Base-by-base conservation (phyloP, 2,888 invertebrate species). In the Polydrusus pterygomalis region DNA sequence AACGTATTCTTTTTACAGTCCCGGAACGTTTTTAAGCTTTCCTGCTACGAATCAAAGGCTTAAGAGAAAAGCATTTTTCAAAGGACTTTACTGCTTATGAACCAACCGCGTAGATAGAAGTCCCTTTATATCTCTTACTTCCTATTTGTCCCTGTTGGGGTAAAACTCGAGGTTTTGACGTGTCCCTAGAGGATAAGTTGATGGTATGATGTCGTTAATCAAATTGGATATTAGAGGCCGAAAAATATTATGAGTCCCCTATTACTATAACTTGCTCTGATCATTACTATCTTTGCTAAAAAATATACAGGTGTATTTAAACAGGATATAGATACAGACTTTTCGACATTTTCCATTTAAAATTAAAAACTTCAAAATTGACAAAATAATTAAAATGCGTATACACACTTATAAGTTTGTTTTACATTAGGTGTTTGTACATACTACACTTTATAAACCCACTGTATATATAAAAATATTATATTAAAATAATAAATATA, bases 21-120 rank as follows among this genome's bases (percentile, higher is more conserved):
- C 30, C 67, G 49, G 73, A 73, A 67, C 73, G 73, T 64, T 73
- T 73, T 65, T 51, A 60, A 68, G 73, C 73, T 73, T 73, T 67
- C 40, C 60, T 68, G 43, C 65, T 45, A 64, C 47, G 73, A 73
- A 73, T 73, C 73, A 73, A 73, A 73, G 67, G 73, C 73, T 67
- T 60, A 49, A 67, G 60, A 60, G 67, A 54, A 73, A 73, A 65
- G 38, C 58, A 73, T 62, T 67, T 73, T 73, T 67, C 73, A 67
- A 73, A 73, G 67, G 73, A 67, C 58, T 73, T 73, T 67, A 73
- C 73, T 67, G 67, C 73, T 73, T 67, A 73, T 67, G 58, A 67
- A 38, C 58, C 67, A 25, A 60, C n/a, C n/a, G n/a, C 67, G 67
- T 38, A 60, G 60, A 20, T 20, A 47, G 72, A 63, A 47, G 30